Percentiles rank a stretch among this genome's conserved stretches.
Conservation (phyloP, 1,140 invertebrate species). For the Drosophila pseudoobscura region DNA sequence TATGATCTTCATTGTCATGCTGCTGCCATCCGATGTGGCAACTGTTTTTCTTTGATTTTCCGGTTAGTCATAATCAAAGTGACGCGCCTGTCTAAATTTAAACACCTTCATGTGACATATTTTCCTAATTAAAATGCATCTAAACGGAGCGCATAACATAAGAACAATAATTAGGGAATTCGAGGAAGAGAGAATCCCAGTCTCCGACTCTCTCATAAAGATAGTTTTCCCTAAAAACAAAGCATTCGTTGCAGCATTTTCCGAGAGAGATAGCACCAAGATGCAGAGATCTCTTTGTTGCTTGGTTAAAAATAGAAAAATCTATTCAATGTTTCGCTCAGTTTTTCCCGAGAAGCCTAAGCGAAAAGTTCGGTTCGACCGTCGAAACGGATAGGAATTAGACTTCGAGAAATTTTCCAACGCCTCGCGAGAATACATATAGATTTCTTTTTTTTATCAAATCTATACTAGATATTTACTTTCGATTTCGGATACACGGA, state of each 20-base stretch:
- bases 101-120: conserved; percentile 63
- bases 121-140: conserved; percentile 66
- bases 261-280: conserved; percentile 3
- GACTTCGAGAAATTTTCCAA: conserved; percentile 64
- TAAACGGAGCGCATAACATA: conserved; percentile 2
- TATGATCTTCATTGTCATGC: conserved; percentile 49
- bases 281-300: conserved; percentile 9
- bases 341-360: conserved; percentile 74
- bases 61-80: conserved; percentile 67
- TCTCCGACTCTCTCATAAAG: conserved; percentile 5
- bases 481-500: conserved; percentile 6
- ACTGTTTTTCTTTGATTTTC: conserved; percentile 48
- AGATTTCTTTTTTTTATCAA: conserved; percentile 34
- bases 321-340: conserved; percentile 62
- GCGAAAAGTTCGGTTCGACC: conserved; percentile 65
- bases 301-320: conserved; percentile 72
- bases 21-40: conserved; percentile 49
- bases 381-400: conserved; percentile 48
- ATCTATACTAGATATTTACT: conserved; percentile 68
- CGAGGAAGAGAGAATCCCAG: conserved; percentile 1
- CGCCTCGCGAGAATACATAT: conserved; percentile 47
- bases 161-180: conserved; percentile 42
- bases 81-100: conserved; percentile 72
- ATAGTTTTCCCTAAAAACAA: conserved; percentile 26
- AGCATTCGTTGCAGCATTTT: conserved; percentile 40